Percentiles rank a stretch among this genome's conserved stretches.
These are phyloP conservation scores for Etheostoma perlongum DNA, from an alignment of 2,797 vertebrate genomes.

Conservation along the genomic window DNA sequence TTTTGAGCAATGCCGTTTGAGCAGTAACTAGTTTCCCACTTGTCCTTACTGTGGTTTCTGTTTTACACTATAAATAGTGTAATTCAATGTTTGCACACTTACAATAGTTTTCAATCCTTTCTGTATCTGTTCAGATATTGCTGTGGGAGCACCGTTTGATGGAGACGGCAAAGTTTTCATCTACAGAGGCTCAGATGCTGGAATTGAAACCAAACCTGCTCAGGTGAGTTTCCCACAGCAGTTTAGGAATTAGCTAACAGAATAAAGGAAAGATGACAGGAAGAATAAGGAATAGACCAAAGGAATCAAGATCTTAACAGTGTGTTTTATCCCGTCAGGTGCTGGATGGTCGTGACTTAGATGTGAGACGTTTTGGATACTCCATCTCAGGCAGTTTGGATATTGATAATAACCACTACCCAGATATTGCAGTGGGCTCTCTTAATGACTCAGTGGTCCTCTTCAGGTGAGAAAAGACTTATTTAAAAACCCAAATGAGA, in stretches of 20 bases:
- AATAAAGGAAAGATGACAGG: rapidly evolving
- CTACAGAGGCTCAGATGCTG: conserved; percentile 90
- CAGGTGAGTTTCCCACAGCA: conserved; percentile 83
- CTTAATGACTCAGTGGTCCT: conserved; percentile 91
- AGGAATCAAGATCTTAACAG: neutral
- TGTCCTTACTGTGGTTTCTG: neutral
- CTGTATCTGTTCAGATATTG: conserved; percentile 84
- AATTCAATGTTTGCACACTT: too few species aligned
- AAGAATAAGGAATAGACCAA: neutral
- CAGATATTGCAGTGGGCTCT: conserved; percentile 93
- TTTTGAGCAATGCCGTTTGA: neutral
- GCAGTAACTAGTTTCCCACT: neutral
- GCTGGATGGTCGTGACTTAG: conserved; percentile 90
- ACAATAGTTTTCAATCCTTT: neutral
- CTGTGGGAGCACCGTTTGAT: conserved; percentile 94
- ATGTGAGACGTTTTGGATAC: conserved; percentile 91
- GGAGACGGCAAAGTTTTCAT: conserved; percentile 95
- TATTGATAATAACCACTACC: conserved; percentile 92
- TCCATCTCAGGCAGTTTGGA: conserved; percentile 94
- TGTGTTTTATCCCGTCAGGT: conserved; percentile 78
- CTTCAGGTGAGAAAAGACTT: conserved; percentile 86
- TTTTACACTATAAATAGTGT: neutral
- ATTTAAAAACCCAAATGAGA: neutral
- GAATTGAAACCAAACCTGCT: conserved; percentile 89
- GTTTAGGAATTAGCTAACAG: neutral